Percentiles rank a stretch among this genome's conserved stretches.
Conservation (phyloP, 1,140 invertebrate species). For the Pseudomyrmex pallidus region DNA sequence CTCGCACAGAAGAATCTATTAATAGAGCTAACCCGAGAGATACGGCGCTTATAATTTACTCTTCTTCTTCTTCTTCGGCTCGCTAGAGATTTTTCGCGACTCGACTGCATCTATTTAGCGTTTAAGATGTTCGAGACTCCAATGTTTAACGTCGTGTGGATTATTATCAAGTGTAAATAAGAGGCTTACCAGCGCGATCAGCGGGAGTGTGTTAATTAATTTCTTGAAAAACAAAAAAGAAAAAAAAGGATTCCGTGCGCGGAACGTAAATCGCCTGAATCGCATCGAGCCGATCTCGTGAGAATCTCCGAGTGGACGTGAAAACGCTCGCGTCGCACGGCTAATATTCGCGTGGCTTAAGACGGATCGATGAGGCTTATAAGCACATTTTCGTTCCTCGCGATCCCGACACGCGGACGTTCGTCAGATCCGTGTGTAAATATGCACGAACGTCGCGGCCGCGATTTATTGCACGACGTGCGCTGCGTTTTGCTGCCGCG, state of each 20-base stretch:
- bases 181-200: conserved; percentile 51
- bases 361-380: conserved; percentile 41
- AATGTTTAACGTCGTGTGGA: conserved; percentile 3
- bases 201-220: conserved; percentile 71
- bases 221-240: conserved; percentile 51
- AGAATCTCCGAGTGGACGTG: conserved; percentile 31
- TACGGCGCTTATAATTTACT: conserved; percentile 71
- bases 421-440: conserved; percentile 43
- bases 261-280: conserved; percentile 37
- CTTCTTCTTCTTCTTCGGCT: conserved; percentile 30
- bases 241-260: too few species aligned
- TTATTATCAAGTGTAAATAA: conserved; percentile 57
- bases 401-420: not conserved
- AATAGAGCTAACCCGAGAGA: conserved; percentile 73
- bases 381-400: conserved; percentile 32
- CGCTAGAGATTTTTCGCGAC: conserved; percentile 44
- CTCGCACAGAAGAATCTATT: conserved; percentile 68
- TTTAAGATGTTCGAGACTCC: conserved; percentile 46
- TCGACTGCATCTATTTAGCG: conserved; percentile 68
- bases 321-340: not conserved
- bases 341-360: conserved; percentile 36
- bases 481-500: not conserved
- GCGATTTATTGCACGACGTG: conserved; percentile 31
- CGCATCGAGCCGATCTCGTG: conserved; percentile 45
- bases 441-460: not conserved